Evolutionary conservation across 2,113 vertebrate species (phyloP).

Genomic region (Sander lucioperca): DNA sequence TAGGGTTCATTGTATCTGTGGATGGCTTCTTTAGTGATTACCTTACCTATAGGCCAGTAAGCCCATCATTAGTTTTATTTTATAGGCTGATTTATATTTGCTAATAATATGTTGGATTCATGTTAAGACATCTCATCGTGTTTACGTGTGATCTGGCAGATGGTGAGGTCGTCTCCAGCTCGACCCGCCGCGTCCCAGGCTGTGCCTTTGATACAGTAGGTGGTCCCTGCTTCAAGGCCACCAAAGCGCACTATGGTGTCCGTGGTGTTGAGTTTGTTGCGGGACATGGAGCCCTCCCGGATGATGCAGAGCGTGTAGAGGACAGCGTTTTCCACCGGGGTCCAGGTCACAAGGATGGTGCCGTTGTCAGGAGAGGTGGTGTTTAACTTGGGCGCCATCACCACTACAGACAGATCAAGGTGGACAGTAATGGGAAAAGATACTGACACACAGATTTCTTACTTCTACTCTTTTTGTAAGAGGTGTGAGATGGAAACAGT

Average conservation of each 20-base stretch:
- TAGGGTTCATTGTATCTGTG: no score
- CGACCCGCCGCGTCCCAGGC: conserved; percentile 88
- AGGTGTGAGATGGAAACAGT: conserved; percentile 47
- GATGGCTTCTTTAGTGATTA: no score
- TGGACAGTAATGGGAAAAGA: neutral
- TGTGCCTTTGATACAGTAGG: conserved; percentile 89
- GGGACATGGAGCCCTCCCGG: conserved; percentile 83
- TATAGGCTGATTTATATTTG: no score
- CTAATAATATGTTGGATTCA: no score
- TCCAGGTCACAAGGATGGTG: conserved; percentile 88
- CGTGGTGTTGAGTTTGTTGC: conserved; percentile 87
- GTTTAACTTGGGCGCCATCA: conserved; percentile 85
- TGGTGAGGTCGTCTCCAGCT: conserved; percentile 87
- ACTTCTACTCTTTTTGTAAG: conserved; percentile 5
- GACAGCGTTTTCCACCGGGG: conserved; percentile 83
- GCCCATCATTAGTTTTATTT: no score
- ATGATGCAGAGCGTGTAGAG: conserved; percentile 89
- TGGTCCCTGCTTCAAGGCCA: conserved; percentile 86
- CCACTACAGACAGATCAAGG: conserved; percentile 78
- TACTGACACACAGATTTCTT: neutral
- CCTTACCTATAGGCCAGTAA: no score
- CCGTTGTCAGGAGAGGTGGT: conserved; percentile 82
- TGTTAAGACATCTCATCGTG: neutral
- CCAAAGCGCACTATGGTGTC: conserved; percentile 83
- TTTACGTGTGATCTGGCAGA: conserved; percentile 94